Evolutionary conservation across 1,140 invertebrate genomes (phyloP), one percentile per base, ranked within the genome.

Genomic region (Colletes gigas): DNA sequence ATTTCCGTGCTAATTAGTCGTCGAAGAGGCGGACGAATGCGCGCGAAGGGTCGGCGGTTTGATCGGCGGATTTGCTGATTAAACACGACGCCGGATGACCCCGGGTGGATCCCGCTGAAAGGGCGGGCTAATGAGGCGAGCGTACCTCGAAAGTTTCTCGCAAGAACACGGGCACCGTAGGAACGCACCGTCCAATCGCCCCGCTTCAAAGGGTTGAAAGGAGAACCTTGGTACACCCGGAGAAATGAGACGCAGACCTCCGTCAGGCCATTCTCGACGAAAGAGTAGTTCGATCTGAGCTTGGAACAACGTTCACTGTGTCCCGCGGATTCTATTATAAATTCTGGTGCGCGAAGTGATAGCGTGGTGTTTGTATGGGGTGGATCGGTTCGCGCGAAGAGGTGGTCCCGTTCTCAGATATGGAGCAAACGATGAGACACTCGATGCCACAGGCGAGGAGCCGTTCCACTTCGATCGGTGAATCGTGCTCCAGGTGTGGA

Each of bases 351-450:
- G 50, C 10, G 50, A 10, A 50, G 50, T 50, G 50, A 10, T 3
- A 3, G 8, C 8, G 50, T 50, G 7, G 50, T 12, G 50, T 50
- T 50, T 12, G 4, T 12, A 50, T 50, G 50, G 57, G 59, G 21
- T 71, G 19, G 60, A 72, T 62, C 52, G 57, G 69, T 72, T n/a
- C 10, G 14, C 55, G 55, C 50, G 55, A 30, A 59, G 62, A 80
- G 50, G 50, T 10, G 50, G 7, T 12, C 8, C 10, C 50, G 10
- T 50, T 66, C n/a, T 47, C 73, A 78, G 79, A 87, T 87, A 83
- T 83, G 75, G 72, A 83, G 83, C 60, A 76, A 78, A 83, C 86
- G 80, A 88, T 88, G 86, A 88, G 83, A 74, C 75, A 66, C 71
- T 74, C 77, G 71, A 77, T 62, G 63, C n/a, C 15, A 60, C 44